A percentile compares a stretch with the other conserved stretches of the same genome.
These are phyloP conservation scores for Laothoe populi DNA, from an alignment of 2,888 invertebrate genomes.

Conservation along the genomic window DNA sequence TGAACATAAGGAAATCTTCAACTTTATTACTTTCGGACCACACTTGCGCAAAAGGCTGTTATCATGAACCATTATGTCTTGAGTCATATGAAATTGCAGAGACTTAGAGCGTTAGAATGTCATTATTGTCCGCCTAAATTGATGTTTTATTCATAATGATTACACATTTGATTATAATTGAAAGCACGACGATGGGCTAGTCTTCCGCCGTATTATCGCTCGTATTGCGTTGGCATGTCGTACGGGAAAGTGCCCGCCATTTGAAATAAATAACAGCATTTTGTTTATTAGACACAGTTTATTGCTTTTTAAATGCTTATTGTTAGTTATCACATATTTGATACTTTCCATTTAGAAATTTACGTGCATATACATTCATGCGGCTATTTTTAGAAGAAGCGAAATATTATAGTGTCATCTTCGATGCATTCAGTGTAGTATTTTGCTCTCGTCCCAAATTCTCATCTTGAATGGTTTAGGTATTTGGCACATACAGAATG, in stretches of 20 bases:
- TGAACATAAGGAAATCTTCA: neutral
- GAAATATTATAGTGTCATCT: neutral
- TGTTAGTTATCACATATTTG: neutral
- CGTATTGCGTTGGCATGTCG: slow-evolving; percentile 7
- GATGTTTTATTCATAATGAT: slow-evolving; percentile 50
- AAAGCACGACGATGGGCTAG: slow-evolving; percentile 37
- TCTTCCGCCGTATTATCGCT: slow-evolving; percentile 37
- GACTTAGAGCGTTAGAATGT: slow-evolving; percentile 38
- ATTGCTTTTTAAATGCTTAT: neutral
- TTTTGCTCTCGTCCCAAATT: neutral
- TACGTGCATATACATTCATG: neutral
- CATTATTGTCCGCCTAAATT: slow-evolving; percentile 39
- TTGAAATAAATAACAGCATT: slow-evolving; percentile 24
- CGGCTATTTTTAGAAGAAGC: neutral
- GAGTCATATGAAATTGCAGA: slow-evolving; percentile 12
- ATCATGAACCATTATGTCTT: slow-evolving; percentile 20
- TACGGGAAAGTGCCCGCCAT: slow-evolving; percentile 51
- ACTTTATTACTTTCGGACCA: neutral
- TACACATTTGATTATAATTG: slow-evolving; percentile 44
- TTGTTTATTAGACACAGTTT: slow-evolving; percentile 9
- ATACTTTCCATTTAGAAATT: neutral
- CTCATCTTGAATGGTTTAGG: too few relatives aligned
- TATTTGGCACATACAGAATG: too few relatives aligned
- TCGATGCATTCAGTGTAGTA: neutral
- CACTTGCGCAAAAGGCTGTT: slow-evolving; percentile 12